phyloP scores from a whole-genome alignment of 2,113 vertebrate species.

The Eptesicus fuscus region DNA sequence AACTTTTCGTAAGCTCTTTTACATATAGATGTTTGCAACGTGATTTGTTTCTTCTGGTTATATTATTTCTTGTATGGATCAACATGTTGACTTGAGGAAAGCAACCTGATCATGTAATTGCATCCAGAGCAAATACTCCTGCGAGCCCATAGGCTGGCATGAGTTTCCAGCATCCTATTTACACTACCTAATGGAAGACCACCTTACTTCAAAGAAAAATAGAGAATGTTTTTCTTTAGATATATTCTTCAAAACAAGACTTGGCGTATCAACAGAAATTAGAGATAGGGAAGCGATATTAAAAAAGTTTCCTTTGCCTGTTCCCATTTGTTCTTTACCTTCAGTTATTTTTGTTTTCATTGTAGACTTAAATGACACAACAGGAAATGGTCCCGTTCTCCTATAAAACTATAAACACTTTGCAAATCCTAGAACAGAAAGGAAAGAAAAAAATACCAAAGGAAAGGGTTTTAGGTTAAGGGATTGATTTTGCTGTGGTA shows the following conservation, averaged over 20 bases:
- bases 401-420: neutral
- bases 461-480: neutral
- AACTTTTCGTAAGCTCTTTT: neutral
- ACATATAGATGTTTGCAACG: neutral
- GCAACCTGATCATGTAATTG: neutral
- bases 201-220: neutral
- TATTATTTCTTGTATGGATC: neutral
- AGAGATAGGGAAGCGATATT: neutral
- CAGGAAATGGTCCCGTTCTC: neutral
- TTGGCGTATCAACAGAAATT: neutral
- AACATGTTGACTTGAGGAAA: neutral
- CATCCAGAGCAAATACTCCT: neutral
- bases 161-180: neutral
- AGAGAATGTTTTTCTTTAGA: neutral
- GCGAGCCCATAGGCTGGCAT: neutral
- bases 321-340: neutral
- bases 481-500: neutral
- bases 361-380: neutral
- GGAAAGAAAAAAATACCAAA: neutral
- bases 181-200: neutral
- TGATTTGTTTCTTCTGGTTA: neutral
- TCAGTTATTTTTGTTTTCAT: neutral
- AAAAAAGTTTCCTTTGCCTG: neutral
- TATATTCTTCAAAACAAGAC: slow-evolving; percentile 22
- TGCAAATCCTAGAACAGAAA: neutral